Evolutionary conservation across 2,113 vertebrate species (phyloP), one percentile per base, ranked within the genome.

Genomic region (Garra rufa): DNA sequence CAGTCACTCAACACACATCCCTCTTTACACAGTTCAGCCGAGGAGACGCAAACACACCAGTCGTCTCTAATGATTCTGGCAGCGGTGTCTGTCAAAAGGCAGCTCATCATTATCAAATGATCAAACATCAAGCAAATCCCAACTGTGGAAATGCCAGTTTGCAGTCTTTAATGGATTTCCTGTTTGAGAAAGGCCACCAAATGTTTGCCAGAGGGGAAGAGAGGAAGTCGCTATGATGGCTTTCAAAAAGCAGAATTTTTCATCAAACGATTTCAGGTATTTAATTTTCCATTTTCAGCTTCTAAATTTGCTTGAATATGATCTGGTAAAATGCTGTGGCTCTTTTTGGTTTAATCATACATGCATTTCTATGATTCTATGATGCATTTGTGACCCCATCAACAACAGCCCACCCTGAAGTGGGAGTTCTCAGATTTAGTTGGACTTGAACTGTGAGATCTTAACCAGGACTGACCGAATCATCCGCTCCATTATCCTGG

Each of bases 401-500:
- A 38, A 21, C 28, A 19, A 28, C 71, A 19, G 44, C 6, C 10
- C 71, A 28, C n/a, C n/a, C 71, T 74, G 14, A 74, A 74, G 1
- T 46, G 43, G n/a, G 70, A 28, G 9, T 13, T 28, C 44, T 75
- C 43, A 19, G n/a, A 50, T 75, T 41, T 41, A 69, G 34, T 5
- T 69, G 34, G 65, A 69, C 2, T 75, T 50, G 44, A 17, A 48
- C 6, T 26, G n/a, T 43, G 3, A 73, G 0, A 48, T 30, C 6
- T 75, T 48, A 30, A 14, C 13, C 2, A 26, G 21, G 14, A 89
- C 94, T 90, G 46, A 97, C 94, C 89, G 97, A 97, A 77, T 99
- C 97, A 7, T 97, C 97, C 0, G 91, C 94, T 0, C 92, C 87
- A 77, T 93, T 92, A 91, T 96, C 94, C 91, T 95, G 96, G 88